These are phyloP conservation scores for Napeogenes sylphis DNA, from an alignment of 2,888 invertebrate species.

Conservation along the genomic window DNA sequence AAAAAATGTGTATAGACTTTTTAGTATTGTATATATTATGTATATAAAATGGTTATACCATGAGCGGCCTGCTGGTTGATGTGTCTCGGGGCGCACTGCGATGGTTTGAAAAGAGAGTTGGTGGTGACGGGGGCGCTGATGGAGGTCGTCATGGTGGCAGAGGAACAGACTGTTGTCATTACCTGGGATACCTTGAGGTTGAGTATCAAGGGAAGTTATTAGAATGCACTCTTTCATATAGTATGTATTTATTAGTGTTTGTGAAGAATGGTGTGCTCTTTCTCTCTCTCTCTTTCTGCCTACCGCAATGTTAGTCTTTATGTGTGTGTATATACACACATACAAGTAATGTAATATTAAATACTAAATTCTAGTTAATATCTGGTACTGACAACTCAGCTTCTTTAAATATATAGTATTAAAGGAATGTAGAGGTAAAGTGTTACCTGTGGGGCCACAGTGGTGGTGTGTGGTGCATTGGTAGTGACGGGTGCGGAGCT, in stretches of 20 bases:
- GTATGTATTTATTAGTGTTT: too few relatives aligned
- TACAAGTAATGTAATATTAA: too few relatives aligned
- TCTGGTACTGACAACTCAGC: too few relatives aligned
- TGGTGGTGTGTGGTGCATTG: constrained; percentile 49
- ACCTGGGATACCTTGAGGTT: constrained; percentile 37
- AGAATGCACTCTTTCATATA: too few relatives aligned
- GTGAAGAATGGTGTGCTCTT: too few relatives aligned
- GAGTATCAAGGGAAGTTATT: not conserved
- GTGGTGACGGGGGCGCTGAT: constrained; percentile 35
- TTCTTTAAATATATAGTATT: too few relatives aligned
- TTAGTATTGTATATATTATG: not conserved
- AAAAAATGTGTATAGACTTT: not conserved
- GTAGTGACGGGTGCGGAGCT: constrained; percentile 38
- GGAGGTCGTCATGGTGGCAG: constrained; percentile 47
- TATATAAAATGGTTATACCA: constrained; percentile 38
- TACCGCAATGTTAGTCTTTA: too few relatives aligned
- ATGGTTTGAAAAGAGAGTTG: constrained; percentile 52
- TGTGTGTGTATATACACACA: too few relatives aligned
- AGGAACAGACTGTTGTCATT: constrained; percentile 54
- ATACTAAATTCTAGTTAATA: too few relatives aligned
- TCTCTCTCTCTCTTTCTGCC: too few relatives aligned
- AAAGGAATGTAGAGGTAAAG: too few relatives aligned
- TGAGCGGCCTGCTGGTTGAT: constrained; percentile 54
- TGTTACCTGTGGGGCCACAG: constrained; percentile 49
- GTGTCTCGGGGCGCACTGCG: constrained; percentile 49